These are phyloP conservation scores for Lathamus discolor DNA, from an alignment of 2,113 vertebrate species.

Conservation along the genomic window DNA sequence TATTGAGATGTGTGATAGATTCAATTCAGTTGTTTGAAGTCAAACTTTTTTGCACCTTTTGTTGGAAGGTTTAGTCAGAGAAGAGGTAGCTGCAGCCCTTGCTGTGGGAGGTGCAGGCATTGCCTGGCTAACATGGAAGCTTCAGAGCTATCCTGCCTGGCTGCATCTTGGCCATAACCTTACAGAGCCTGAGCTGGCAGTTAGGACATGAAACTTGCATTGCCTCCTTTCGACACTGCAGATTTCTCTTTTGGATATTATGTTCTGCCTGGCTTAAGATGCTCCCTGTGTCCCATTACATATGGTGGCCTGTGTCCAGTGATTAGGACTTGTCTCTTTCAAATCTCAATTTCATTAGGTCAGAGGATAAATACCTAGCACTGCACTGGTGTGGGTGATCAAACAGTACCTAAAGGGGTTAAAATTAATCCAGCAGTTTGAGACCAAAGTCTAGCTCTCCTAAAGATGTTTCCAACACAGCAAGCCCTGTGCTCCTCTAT, in stretches of 20 bases:
- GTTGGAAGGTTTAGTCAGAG: background rate
- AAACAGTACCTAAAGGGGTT: background rate
- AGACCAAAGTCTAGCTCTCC: background rate
- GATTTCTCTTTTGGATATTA: background rate
- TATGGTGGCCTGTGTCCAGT: background rate
- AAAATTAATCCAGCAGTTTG: background rate
- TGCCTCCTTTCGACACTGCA: background rate
- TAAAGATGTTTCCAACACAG: background rate
- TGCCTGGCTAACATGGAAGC: background rate
- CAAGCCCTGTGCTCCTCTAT: background rate
- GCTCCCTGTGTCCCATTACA: accelerated
- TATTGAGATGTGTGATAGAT: background rate
- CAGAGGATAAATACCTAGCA: background rate
- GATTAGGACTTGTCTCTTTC: background rate
- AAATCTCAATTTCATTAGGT: background rate
- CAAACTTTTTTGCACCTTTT: background rate
- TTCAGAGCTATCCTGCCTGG: background rate
- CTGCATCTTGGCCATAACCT: background rate
- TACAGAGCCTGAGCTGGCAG: background rate
- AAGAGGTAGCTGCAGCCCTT: background rate
- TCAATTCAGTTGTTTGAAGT: background rate
- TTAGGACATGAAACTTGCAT: background rate
- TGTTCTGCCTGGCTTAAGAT: background rate
- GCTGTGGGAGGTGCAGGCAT: background rate
- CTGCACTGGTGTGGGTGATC: background rate